phyloP scores from a whole-genome alignment of 2,888 invertebrate species.

The Amaurobius ferox region DNA sequence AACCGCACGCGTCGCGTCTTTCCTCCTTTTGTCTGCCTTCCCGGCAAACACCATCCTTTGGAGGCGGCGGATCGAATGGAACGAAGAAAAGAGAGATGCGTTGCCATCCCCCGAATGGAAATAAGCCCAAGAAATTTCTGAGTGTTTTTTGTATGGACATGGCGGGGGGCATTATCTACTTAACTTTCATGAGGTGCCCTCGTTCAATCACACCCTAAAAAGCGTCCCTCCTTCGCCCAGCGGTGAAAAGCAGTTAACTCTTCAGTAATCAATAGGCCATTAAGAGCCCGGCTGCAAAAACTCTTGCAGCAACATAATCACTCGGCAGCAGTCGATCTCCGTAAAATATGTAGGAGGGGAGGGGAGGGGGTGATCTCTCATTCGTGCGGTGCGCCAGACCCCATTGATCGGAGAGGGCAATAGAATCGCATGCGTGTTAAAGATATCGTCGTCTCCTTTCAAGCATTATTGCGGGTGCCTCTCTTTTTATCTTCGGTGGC shows the following conservation, averaged over 20 bases:
- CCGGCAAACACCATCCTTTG: no score
- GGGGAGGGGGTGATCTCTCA: neutral
- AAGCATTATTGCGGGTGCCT: conserved; percentile 61
- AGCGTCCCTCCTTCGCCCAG: conserved; percentile 19
- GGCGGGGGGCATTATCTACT: conserved; percentile 67
- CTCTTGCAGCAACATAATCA: conserved; percentile 61
- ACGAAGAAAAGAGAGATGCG: conserved; percentile 19
- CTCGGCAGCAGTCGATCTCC: conserved; percentile 55
- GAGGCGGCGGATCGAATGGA: no score
- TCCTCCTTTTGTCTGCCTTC: no score
- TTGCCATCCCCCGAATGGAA: conserved; percentile 32
- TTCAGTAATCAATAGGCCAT: conserved; percentile 73
- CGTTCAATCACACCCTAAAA: conserved; percentile 70
- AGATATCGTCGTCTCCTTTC: neutral
- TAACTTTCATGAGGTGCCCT: conserved; percentile 72
- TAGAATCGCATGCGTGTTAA: conserved; percentile 72
- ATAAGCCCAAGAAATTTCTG: conserved; percentile 47
- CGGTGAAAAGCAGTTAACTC: conserved; percentile 73
- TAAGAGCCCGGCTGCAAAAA: conserved; percentile 65
- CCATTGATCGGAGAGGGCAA: conserved; percentile 70
- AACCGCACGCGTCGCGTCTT: no score
- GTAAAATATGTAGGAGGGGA: conserved; percentile 70
- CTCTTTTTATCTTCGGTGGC: conserved; percentile 44
- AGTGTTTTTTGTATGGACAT: conserved; percentile 44
- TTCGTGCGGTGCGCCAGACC: neutral